Evolutionary conservation across 2,888 invertebrate genomes (phyloP).

Genomic region (Zygogramma bicolorata): DNA sequence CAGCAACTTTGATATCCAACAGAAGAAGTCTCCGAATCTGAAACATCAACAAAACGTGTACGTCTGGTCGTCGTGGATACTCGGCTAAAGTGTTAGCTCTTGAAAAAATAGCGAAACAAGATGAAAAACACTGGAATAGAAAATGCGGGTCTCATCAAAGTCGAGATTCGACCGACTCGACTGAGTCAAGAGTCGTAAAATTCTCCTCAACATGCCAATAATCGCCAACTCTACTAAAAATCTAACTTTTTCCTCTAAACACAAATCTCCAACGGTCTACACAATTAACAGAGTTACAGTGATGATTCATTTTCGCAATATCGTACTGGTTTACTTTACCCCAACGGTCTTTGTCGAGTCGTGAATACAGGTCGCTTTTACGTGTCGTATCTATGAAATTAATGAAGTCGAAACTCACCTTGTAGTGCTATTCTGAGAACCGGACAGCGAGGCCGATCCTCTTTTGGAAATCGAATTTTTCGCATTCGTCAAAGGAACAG

Average conservation of each 20-base stretch:
- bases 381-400: not conserved
- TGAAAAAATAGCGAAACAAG: conserved; percentile 6
- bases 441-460: conserved; percentile 61
- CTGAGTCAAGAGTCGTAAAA: conserved; percentile 1
- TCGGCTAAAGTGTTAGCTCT: not conserved
- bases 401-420: conserved; percentile 55
- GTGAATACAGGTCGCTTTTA: not conserved
- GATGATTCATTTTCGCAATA: not conserved
- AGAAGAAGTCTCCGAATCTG: not conserved
- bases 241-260: conserved; percentile 50
- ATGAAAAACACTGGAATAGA: conserved; percentile 16
- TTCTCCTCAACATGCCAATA: conserved; percentile 49
- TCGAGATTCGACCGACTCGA: not conserved
- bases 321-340: conserved; percentile 4
- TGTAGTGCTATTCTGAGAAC: conserved; percentile 61
- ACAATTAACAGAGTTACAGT: conserved; percentile 47
- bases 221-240: conserved; percentile 58
- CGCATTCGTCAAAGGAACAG: conserved; percentile 61
- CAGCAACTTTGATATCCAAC: not conserved
- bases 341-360: not conserved
- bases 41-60: not conserved
- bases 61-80: not conserved
- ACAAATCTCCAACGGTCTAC: conserved; percentile 53
- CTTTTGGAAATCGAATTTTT: conserved; percentile 64
- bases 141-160: not conserved